Conservation (phyloP, 2,113 vertebrate species). For the Gallinago media region DNA sequence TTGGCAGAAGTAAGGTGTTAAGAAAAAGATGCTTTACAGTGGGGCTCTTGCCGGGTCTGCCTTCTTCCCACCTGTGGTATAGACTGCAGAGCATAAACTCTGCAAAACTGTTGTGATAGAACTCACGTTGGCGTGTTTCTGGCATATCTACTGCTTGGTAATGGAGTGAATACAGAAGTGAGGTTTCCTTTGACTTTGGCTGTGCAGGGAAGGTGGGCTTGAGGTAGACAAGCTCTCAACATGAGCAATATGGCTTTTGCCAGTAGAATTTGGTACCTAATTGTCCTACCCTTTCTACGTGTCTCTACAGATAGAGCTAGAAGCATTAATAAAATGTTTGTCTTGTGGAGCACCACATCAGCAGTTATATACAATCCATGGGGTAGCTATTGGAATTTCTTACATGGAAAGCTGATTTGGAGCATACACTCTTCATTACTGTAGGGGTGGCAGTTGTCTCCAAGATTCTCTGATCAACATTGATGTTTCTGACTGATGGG, state of each 20-base stretch:
- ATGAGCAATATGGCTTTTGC: neutral
- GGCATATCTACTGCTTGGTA: neutral
- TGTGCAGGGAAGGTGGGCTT: neutral
- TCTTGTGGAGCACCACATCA: neutral
- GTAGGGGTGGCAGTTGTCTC: neutral
- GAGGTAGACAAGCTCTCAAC: neutral
- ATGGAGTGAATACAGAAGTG: accelerated
- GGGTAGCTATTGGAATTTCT: neutral
- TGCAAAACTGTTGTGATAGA: neutral
- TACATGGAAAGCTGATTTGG: neutral
- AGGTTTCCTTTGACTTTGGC: neutral
- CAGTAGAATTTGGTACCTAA: neutral
- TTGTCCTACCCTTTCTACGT: neutral
- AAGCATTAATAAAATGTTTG: neutral
- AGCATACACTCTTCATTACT: neutral
- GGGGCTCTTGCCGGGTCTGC: neutral
- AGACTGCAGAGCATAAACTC: neutral
- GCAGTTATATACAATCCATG: neutral
- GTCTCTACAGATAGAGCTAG: neutral
- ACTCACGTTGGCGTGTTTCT: neutral
- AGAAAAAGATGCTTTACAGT: neutral
- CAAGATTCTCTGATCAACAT: neutral
- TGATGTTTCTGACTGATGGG: neutral
- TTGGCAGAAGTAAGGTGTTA: neutral
- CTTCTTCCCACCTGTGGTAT: neutral